Percentiles rank a stretch among this genome's conserved stretches.
Evolutionary conservation across 2,113 vertebrate species (phyloP).

Genomic region (Abramis brama): DNA sequence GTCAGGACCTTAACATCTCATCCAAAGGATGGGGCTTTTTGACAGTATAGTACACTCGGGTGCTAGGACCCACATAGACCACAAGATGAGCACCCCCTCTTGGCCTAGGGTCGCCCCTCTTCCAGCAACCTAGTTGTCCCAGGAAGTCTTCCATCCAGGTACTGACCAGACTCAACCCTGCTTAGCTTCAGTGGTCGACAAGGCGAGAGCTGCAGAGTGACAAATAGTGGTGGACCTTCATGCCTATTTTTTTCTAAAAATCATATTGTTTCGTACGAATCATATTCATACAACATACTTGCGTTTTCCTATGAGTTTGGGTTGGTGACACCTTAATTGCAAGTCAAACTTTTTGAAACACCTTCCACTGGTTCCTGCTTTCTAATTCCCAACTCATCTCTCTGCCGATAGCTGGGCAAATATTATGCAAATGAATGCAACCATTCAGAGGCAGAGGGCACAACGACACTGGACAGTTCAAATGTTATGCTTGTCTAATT

Average conservation of each 20-base stretch:
- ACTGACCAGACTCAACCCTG: too few relatives aligned
- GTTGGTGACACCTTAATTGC: conserved; percentile 19
- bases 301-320: neutral
- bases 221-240: neutral
- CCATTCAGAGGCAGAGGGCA: neutral
- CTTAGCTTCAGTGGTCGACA: too few relatives aligned
- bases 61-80: too few relatives aligned
- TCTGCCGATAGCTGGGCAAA: neutral
- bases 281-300: neutral
- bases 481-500: neutral
- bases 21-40: too few relatives aligned
- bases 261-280: too few relatives aligned
- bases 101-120: too few relatives aligned
- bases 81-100: too few relatives aligned
- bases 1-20: too few relatives aligned
- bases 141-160: too few relatives aligned
- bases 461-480: conserved; percentile 14
- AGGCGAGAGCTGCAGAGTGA: too few relatives aligned
- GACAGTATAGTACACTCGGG: too few relatives aligned
- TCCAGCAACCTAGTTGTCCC: too few relatives aligned
- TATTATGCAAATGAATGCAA: neutral
- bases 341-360: conserved; percentile 7
- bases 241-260: neutral
- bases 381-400: neutral
- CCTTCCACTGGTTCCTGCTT: neutral